phyloP scores from a whole-genome alignment of 2,797 vertebrate genomes.

The Anolis apletophallus region DNA sequence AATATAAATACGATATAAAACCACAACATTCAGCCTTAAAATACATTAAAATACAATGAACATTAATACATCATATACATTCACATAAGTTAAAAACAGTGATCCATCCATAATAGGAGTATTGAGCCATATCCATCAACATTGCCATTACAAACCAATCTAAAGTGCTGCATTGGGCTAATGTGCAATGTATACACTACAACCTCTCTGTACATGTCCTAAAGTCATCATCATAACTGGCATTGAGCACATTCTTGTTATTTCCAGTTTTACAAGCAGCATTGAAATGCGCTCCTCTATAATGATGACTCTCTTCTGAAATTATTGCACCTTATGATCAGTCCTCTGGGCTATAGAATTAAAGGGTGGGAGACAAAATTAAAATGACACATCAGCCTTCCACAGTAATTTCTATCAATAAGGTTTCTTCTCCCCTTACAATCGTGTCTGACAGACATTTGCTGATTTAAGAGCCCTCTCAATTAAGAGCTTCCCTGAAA shows the following conservation, averaged over 20 bases:
- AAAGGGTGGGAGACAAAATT: constrained; percentile 26
- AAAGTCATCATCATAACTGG: background rate
- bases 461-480: constrained; percentile 43
- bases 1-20: too few relatives aligned
- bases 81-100: too few relatives aligned
- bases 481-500: background rate
- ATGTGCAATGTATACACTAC: too few relatives aligned
- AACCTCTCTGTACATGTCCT: background rate
- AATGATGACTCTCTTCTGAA: background rate
- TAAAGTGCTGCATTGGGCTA: too few relatives aligned
- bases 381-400: constrained; percentile 36
- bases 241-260: background rate
- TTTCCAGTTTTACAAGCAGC: background rate
- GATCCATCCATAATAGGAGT: too few relatives aligned
- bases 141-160: too few relatives aligned
- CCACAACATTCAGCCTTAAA: too few relatives aligned
- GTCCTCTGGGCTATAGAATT: constrained; percentile 14
- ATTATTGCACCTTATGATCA: background rate
- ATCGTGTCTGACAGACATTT: constrained; percentile 11
- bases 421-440: background rate
- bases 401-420: background rate
- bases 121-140: too few relatives aligned
- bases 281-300: fast-evolving
- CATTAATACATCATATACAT: too few relatives aligned
- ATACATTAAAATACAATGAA: too few relatives aligned